These are phyloP conservation scores for Holacanthus passer DNA, from an alignment of 2,113 vertebrate genomes.

Conservation along the genomic window DNA sequence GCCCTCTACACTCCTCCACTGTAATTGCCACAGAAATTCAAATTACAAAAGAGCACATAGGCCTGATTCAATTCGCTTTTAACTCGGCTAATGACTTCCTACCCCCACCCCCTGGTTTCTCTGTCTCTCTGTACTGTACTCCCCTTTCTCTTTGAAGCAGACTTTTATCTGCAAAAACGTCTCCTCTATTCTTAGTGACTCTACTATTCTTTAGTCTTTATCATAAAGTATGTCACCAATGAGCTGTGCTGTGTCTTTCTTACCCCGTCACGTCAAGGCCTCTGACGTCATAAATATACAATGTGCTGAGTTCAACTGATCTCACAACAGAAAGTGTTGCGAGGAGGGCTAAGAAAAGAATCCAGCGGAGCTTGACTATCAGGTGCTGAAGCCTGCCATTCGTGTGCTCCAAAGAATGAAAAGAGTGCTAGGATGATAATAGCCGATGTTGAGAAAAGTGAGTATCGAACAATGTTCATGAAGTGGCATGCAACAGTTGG, in stretches of 20 bases:
- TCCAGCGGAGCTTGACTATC: not conserved
- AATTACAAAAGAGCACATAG: conserved; percentile 67
- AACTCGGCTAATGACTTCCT: conserved; percentile 63
- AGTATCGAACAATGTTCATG: not conserved
- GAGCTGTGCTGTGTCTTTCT: conserved; percentile 23
- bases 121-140: not conserved
- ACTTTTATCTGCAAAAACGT: conserved; percentile 43
- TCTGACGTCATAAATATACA: conserved; percentile 22
- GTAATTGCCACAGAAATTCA: conserved; percentile 63
- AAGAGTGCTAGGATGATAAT: not conserved
- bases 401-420: conserved; percentile 10
- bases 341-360: conserved; percentile 33
- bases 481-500: not conserved
- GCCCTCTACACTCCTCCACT: conserved; percentile 36
- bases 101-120: not conserved
- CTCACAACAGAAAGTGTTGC: conserved; percentile 8
- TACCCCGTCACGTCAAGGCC: not conserved
- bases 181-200: conserved; percentile 7
- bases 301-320: conserved; percentile 37
- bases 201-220: conserved; percentile 14
- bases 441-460: not conserved
- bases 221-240: conserved; percentile 16
- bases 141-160: conserved; percentile 39
- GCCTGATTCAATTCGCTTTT: conserved; percentile 64
- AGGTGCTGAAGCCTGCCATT: conserved; percentile 6